Conservation (phyloP, 2,888 invertebrate genomes). For the Idaea straminata region DNA sequence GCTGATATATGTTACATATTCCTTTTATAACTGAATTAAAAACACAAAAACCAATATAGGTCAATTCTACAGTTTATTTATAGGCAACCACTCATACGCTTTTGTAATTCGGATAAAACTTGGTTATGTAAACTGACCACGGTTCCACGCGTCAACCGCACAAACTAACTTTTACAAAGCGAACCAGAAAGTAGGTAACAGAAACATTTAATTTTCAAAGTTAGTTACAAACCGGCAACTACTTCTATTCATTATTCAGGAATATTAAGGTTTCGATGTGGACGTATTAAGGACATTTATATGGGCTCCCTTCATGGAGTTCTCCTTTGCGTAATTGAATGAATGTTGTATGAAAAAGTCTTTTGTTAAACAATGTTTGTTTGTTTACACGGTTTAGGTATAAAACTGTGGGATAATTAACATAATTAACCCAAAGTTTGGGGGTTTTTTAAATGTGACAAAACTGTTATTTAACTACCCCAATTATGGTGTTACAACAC, state of each 20-base stretch:
- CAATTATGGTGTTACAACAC: too few species aligned
- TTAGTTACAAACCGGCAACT: conserved; percentile 15
- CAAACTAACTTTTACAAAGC: conserved; percentile 26
- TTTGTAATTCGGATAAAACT: neutral
- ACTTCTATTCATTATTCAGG: conserved; percentile 12
- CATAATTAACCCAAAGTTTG: neutral
- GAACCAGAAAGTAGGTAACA: conserved; percentile 20
- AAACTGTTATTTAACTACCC: neutral
- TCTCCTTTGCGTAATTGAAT: neutral
- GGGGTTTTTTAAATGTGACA: conserved; percentile 3
- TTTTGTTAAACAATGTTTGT: neutral
- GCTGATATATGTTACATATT: neutral
- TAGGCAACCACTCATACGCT: neutral
- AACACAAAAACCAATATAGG: neutral
- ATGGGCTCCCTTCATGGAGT: neutral
- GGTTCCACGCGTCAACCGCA: conserved; percentile 20
- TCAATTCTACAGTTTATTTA: neutral
- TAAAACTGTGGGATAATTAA: too few species aligned
- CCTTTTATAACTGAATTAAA: neutral
- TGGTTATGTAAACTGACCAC: conserved; percentile 20
- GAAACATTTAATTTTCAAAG: conserved; percentile 22
- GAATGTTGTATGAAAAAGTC: neutral
- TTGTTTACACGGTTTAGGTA: neutral
- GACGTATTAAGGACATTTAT: conserved; percentile 1
- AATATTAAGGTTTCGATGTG: conserved; percentile 5